These are phyloP conservation scores for Leptinotarsa peninsularis DNA, from an alignment of 2,888 invertebrate species.

Conservation along the genomic window DNA sequence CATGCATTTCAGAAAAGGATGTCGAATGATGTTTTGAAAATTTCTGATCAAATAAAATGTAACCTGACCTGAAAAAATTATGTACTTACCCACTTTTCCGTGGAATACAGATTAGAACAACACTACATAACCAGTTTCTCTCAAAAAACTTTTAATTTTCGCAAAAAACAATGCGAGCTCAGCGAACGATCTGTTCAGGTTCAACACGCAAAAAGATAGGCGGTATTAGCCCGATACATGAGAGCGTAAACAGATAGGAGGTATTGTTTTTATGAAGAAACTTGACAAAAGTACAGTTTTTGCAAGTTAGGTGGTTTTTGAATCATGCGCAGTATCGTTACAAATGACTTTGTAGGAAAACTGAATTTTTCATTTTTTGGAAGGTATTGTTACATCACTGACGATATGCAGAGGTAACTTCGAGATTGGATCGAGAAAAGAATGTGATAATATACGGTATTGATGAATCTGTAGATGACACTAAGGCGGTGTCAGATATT, in stretches of 20 bases:
- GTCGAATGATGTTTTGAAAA: slow-evolving; percentile 2
- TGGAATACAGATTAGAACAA: slow-evolving; percentile 5
- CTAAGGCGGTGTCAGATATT: too few relatives aligned
- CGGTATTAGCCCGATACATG: slow-evolving; percentile 8
- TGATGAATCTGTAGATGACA: too few relatives aligned
- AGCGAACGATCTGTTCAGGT: slow-evolving; percentile 17
- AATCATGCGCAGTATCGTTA: slow-evolving; percentile 11
- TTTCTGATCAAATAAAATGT: background rate
- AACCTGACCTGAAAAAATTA: slow-evolving; percentile 9
- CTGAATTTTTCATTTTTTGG: slow-evolving; percentile 16
- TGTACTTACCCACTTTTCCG: background rate
- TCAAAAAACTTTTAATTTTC: slow-evolving; percentile 8
- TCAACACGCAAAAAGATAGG: background rate
- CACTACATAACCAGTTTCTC: slow-evolving; percentile 1
- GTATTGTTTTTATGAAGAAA: slow-evolving; percentile 9
- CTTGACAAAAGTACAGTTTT: slow-evolving; percentile 11
- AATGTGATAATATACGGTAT: too few relatives aligned
- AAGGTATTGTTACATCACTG: too few relatives aligned
- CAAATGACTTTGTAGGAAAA: slow-evolving; percentile 4
- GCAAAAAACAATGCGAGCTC: slow-evolving; percentile 6
- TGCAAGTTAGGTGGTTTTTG: slow-evolving; percentile 6
- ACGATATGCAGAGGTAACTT: too few relatives aligned
- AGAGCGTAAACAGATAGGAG: slow-evolving; percentile 14
- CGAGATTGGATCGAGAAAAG: too few relatives aligned
- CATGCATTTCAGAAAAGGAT: background rate